Evolutionary conservation across 2,797 vertebrate genomes (phyloP), one percentile per base, ranked within the genome.

Genomic region (Cuniculus paca): DNA sequence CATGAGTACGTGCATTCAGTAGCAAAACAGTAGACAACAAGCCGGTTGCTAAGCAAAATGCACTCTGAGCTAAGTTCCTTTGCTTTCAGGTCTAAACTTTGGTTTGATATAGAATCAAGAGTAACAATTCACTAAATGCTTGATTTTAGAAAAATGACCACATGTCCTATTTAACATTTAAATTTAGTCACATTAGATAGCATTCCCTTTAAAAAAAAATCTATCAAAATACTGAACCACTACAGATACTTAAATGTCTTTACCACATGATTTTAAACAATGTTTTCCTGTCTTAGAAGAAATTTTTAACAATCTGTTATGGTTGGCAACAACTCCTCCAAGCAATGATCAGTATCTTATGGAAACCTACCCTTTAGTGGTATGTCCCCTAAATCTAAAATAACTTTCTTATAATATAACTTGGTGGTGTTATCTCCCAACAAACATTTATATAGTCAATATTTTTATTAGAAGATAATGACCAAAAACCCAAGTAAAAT

Each of bases 11-110:
- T 91, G 54, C 20, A 98, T 96, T 97, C 95, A 97, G 93, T 79
- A 95, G 97, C 97, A 98, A 98, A 98, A 98, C 54, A 96, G 89
- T 74, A 96, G 98, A 98, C 91, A 98, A 97, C 88, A 98, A 98
- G 96, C 93, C 90, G 96, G 98, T 98, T 99, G 98, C 98, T 99
- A 98, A 97, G 98, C 95, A 98, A 78, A 96, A 92, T 34, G 90
- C 96, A 97, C 77, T 91, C 28, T 19, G n/a, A 94, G 39, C 83
- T 61, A 96, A 26, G 78, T 85, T 58, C 2, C 34, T 92, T 68
- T 31, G 31, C 74, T 94, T 93, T 94, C 39, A 87, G 86, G 86
- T 85, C 63, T 86, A 88, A 96, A 90, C 95, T 92, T 70, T 52
- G 48, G 90, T 82, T 91, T 97, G 96, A 70, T 48, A 58, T 9